Conservation (phyloP, 2,113 vertebrate species). For the Elaphurus davidianus region DNA sequence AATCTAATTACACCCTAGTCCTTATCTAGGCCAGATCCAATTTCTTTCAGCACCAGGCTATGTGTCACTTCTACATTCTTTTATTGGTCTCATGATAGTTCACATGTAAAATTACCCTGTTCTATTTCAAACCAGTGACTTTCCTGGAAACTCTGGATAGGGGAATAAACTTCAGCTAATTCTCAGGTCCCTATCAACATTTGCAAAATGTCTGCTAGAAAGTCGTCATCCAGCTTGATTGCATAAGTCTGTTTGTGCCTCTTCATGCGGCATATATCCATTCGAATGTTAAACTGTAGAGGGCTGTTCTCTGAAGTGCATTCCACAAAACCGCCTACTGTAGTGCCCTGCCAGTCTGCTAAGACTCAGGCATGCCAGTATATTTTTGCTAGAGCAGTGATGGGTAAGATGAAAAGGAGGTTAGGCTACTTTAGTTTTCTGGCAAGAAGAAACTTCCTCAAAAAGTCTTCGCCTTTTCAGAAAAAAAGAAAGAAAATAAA, state of each 20-base stretch:
- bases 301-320: neutral
- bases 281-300: neutral
- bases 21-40: neutral
- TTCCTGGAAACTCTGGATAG: neutral
- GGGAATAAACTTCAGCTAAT: neutral
- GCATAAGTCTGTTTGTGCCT: neutral
- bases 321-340: neutral
- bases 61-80: neutral
- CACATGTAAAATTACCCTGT: neutral
- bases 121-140: conserved; percentile 4
- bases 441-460: neutral
- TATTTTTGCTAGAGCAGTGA: neutral
- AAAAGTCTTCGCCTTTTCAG: neutral
- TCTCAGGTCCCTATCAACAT: neutral
- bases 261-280: neutral
- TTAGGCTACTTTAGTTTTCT: neutral
- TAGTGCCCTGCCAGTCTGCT: neutral
- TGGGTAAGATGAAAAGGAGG: neutral
- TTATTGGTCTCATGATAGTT: neutral
- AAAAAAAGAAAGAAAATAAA: neutral
- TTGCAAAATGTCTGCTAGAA: neutral
- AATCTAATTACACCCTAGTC: neutral
- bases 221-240: neutral
- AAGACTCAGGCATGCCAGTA: neutral
- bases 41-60: neutral